Base-by-base conservation (phyloP, 2,888 invertebrate species). In the Ichneumoninae sp. region DNA sequence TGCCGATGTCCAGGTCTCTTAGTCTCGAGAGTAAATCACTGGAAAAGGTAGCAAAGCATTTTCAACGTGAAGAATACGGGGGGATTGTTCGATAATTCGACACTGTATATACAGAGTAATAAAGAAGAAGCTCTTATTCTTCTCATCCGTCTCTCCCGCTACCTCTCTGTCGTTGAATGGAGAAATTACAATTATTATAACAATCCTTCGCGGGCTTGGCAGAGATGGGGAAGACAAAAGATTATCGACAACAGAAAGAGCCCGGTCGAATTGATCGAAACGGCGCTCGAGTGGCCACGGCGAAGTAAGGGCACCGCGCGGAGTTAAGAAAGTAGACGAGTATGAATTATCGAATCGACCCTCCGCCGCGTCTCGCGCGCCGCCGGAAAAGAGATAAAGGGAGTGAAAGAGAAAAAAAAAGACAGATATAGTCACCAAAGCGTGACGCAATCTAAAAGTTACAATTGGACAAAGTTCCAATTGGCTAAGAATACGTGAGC, bases 401-500 rank as follows among this genome's bases (percentile, higher is more conserved):
- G 10, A 8, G 47, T 40, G 22, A n/a, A 60, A 6, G 22, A 57
- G 52, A 50, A 66, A 79, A 36, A 40, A 30, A 40, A 66, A 1
- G 22, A 22, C 16, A 36, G 44, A 81, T 54, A 50, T 36, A 26
- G 50, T 82, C 50, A 50, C 52, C 40, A 40, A 54, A 60, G 50
- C 57, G 83, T 76, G 78, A 83, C 47, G 84, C 87, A 87, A 87
- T 86, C 80, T 83, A 84, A 80, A 87, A 86, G 86, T 85, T 88
- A 86, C 86, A 81, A 87, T 86, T 88, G 86, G 83, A 82, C 79
- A 86, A 87, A 87, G 84, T 87, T 87, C 84, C 86, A 86, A 87
- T 87, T 87, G 87, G 81, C 80, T 79, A 62, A 86, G 85, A 88
- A 88, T 87, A 88, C 88, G 88, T 87, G 86, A 86, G 82, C 47